phyloP scores from a whole-genome alignment of 2,113 vertebrate species.

The Coreoperca whiteheadi region DNA sequence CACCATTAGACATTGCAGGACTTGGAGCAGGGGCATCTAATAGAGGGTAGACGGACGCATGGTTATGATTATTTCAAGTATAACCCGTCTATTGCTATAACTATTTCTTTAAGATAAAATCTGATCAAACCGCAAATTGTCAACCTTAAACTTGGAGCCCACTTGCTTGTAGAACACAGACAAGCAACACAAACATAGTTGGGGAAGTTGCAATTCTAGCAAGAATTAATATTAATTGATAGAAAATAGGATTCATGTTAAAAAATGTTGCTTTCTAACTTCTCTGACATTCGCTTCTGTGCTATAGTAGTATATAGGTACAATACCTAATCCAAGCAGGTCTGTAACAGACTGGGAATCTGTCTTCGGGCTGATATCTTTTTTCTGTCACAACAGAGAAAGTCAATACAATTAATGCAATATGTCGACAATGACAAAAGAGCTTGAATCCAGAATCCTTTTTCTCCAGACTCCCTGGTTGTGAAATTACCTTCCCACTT shows the following conservation, averaged over 20 bases:
- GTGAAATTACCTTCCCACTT: conserved; percentile 16
- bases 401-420: conserved; percentile 24
- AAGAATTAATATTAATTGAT: neutral
- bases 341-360: conserved; percentile 91
- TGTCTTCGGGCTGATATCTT: conserved; percentile 86
- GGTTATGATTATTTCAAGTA: neutral
- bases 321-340: conserved; percentile 92
- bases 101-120: neutral
- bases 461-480: conserved; percentile 3
- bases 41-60: conserved; percentile 8
- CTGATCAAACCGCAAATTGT: conserved; percentile 1
- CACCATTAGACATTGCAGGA: conserved; percentile 84
- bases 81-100: neutral
- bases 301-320: neutral
- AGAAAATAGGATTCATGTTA: neutral
- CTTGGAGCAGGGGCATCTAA: conserved; percentile 78
- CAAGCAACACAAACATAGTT: no score
- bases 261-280: neutral
- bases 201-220: neutral
- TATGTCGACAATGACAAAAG: neutral
- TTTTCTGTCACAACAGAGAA: conserved; percentile 71
- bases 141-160: neutral
- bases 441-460: conserved; percentile 10
- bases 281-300: neutral
- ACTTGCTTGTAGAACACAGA: no score